Evolutionary conservation across 1,140 invertebrate genomes (phyloP), one percentile per base, ranked within the genome.

Genomic region (Diachasmimorpha longicaudata): DNA sequence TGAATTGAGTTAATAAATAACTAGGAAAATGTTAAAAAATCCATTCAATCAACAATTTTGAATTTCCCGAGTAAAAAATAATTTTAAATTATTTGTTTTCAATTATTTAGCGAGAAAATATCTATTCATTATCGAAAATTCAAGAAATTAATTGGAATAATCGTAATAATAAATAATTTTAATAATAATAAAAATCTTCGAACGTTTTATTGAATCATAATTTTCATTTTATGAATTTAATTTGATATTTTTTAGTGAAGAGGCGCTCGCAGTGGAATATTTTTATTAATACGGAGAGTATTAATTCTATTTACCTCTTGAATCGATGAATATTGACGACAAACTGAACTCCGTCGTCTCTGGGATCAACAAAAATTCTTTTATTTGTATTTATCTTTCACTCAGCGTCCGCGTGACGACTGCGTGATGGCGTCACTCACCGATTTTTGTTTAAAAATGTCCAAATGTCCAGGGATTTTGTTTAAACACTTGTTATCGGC

Each of bases 341-440:
- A 52, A 11, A 23, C 48, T 52, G 25, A 55, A 55, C 31, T 25
- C 67, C 4, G n/a, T 66, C 16, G 46, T 66, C 19, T 75, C 21
- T 5, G 16, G 16, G 16, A 31, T 70, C 68, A 66, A 48, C 44
- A n/a, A 23, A 25, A 16, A 42, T 67, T 16, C 36, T 58, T 55
- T 48, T 16, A 21, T 48, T 76, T 44, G 11, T 75, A 14, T 66
- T 78, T 75, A 75, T 78, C 72, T 58, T 55, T 63, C 77, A 78
- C 74, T 55, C 77, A 55, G 37, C 21, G 70, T 16, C 21, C 77
- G 67, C 77, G 77, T 78, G 72, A 44, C 31, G 31, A 63, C 10
- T 70, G 71, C 76, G 68, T 78, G 77, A 70, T 71, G 42, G 19
- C 37, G 36, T 23, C 13, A 19, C 5, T 52, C 48, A 19, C 39